Conservation (phyloP, 2,797 vertebrate species). For the Agapornis canus region DNA sequence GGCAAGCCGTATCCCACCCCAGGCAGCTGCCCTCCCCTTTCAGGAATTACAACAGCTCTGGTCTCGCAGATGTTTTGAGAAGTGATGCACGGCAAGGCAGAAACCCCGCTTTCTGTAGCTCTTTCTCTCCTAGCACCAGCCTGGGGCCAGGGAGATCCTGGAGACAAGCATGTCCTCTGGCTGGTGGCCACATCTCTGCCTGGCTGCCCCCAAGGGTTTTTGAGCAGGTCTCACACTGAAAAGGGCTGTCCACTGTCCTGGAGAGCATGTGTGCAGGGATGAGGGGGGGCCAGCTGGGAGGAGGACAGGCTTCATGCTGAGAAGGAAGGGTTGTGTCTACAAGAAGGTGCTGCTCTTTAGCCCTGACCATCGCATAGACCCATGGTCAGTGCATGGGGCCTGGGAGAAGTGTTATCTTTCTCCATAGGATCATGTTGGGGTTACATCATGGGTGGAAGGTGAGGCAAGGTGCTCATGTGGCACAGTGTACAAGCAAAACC, state of each 20-base stretch:
- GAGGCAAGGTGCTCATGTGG: background rate
- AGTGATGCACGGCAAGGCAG: accelerated
- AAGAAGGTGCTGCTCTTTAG: background rate
- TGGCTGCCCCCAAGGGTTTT: background rate
- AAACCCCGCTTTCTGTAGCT: background rate
- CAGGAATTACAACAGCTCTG: background rate
- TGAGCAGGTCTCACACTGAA: accelerated
- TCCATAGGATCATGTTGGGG: background rate
- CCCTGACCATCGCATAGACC: background rate
- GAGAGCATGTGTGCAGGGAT: accelerated
- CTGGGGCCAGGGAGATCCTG: background rate
- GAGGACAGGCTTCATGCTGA: accelerated
- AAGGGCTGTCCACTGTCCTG: background rate
- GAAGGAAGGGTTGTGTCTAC: background rate
- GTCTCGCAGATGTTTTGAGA: background rate
- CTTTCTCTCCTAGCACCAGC: background rate
- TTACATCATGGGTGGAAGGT: accelerated
- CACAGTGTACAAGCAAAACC: background rate
- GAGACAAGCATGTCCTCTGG: background rate
- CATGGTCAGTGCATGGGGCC: accelerated
- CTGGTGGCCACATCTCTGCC: background rate
- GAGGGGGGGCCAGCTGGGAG: background rate
- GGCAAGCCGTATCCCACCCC: background rate
- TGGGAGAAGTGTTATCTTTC: accelerated
- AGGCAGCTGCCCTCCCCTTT: background rate